Conservation (phyloP, 2,797 vertebrate genomes). For the Poeciliopsis presidionis region DNA sequence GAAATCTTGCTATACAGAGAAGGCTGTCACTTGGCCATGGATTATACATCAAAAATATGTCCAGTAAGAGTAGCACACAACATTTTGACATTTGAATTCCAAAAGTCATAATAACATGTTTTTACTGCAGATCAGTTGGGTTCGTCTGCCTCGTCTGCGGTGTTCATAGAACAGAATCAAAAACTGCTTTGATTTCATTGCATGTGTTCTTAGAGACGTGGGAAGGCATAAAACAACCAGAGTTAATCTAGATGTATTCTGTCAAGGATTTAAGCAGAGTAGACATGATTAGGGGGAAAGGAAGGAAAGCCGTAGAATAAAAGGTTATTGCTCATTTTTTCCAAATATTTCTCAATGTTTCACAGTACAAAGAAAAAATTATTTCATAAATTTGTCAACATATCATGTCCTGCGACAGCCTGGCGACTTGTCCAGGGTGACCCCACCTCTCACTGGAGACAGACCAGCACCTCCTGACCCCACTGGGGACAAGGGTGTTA, state of each 20-base stretch:
- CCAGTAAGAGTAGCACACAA: not conserved
- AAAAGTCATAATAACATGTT: not conserved
- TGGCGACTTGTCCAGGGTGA: too few relatives aligned
- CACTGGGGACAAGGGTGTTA: too few relatives aligned
- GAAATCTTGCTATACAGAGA: conserved; percentile 30
- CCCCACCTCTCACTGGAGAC: too few relatives aligned
- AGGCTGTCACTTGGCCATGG: not conserved
- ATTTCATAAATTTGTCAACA: too few relatives aligned
- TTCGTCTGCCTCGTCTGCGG: not conserved
- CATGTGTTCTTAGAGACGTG: conserved; percentile 12
- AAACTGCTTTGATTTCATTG: conserved; percentile 29
- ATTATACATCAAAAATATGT: not conserved
- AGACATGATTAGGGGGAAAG: not conserved
- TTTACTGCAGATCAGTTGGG: not conserved
- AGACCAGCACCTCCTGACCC: too few relatives aligned
- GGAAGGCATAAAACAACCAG: not conserved
- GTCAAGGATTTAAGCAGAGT: not conserved
- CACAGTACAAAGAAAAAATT: not conserved
- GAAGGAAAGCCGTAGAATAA: not conserved
- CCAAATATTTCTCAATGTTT: not conserved
- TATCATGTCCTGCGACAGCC: too few relatives aligned
- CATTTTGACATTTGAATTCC: not conserved
- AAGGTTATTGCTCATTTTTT: not conserved
- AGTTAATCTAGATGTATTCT: conserved; percentile 20
- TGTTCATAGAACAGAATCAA: not conserved